A percentile compares a stretch with the other conserved stretches of the same genome.
Evolutionary conservation across 1,140 invertebrate genomes (phyloP).

Genomic region (Drosophila lacteicornis): DNA sequence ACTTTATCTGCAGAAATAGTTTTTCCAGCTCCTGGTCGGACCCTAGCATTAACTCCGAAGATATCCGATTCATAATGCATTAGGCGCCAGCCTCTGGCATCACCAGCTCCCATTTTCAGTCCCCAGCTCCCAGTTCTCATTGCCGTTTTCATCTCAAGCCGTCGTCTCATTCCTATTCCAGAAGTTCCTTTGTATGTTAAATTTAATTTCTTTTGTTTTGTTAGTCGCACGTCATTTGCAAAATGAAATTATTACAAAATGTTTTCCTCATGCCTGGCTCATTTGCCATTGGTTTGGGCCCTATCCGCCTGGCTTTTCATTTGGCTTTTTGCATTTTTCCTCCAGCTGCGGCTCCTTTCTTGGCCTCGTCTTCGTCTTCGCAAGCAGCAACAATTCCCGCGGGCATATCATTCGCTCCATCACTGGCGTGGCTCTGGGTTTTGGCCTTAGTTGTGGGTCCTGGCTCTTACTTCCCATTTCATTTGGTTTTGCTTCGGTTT

Average conservation of each 20-base stretch:
- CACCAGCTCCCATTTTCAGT: conserved; percentile 7
- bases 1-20: conserved; percentile 64
- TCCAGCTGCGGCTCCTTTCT: conserved; percentile 19
- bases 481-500: conserved; percentile 46
- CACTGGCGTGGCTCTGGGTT: conserved; percentile 48
- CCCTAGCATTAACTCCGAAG: conserved; percentile 32
- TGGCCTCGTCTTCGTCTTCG: conserved; percentile 58
- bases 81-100: conserved; percentile 52
- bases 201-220: conserved; percentile 84
- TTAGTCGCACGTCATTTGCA: conserved; percentile 84
- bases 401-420: conserved; percentile 82
- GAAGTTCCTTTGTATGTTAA: conserved; percentile 76
- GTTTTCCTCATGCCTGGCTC: conserved; percentile 55
- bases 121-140: conserved; percentile 7
- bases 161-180: conserved; percentile 37
- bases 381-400: conserved; percentile 69
- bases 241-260: conserved; percentile 84
- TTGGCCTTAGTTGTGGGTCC: conserved; percentile 21
- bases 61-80: conserved; percentile 78
- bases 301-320: conserved; percentile 33
- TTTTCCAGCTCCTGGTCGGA: conserved; percentile 31
- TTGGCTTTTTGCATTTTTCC: conserved; percentile 54
- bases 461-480: conserved; percentile 50
- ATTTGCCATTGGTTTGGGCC: conserved; percentile 51
- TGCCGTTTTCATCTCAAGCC: conserved; percentile 26